Evolutionary conservation across 2,113 vertebrate genomes (phyloP).

Genomic region (Neotoma lepida): DNA sequence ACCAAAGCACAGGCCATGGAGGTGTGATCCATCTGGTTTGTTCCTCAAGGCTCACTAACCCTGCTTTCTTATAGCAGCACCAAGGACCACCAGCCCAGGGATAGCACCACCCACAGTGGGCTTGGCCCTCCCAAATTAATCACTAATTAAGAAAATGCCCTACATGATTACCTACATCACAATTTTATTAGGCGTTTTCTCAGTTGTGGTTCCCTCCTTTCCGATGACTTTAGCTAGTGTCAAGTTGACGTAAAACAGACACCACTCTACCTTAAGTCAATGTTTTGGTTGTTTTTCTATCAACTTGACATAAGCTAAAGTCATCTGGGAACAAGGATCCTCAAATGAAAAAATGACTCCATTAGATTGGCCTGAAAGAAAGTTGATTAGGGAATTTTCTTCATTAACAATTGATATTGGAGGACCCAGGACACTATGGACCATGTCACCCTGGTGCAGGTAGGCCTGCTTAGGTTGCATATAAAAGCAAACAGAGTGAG

Average conservation of each 20-base stretch:
- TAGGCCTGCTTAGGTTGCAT: background rate
- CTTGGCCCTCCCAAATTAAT: background rate
- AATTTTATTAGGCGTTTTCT: background rate
- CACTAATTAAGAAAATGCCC: background rate
- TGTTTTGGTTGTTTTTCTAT: background rate
- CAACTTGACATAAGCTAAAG: background rate
- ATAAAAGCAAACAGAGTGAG: background rate
- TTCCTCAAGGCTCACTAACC: background rate
- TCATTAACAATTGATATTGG: background rate
- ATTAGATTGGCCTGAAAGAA: background rate
- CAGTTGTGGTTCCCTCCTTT: background rate
- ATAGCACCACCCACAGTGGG: background rate
- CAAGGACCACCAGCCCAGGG: background rate
- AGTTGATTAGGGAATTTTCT: no score
- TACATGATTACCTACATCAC: background rate
- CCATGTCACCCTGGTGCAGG: background rate
- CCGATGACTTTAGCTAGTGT: background rate
- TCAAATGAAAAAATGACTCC: background rate
- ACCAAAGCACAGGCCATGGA: background rate
- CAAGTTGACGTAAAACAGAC: background rate
- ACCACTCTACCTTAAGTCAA: background rate
- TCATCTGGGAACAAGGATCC: background rate
- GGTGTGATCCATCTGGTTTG: background rate
- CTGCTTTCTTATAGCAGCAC: background rate
- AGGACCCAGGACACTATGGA: background rate